A percentile compares a stretch with the other conserved stretches of the same genome.
These are phyloP conservation scores for Heterohyrax brucei DNA, from an alignment of 2,797 vertebrate species.

Conservation along the genomic window DNA sequence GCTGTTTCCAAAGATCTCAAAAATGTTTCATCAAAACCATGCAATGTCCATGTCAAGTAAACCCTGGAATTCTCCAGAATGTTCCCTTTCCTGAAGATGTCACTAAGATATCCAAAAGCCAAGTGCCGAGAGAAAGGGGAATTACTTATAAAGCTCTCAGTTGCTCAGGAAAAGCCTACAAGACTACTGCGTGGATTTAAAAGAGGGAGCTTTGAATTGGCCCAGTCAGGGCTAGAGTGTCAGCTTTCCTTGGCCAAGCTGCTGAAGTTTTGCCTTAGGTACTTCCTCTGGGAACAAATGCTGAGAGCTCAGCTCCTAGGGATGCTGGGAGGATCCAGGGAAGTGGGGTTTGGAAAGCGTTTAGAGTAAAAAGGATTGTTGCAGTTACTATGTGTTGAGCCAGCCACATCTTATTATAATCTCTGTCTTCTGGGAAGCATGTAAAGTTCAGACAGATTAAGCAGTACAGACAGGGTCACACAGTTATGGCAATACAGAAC, in stretches of 20 bases:
- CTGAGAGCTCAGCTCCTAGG: background rate
- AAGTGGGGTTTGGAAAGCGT: background rate
- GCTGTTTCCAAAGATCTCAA: background rate
- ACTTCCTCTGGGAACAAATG: fast-evolving
- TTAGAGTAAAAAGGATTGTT: background rate
- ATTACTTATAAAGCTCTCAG: no score
- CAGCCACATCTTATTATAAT: background rate
- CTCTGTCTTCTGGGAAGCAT: background rate
- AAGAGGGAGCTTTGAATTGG: background rate
- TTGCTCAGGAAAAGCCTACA: background rate
- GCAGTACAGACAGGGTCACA: background rate
- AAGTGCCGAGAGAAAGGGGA: background rate
- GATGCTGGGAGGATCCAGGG: background rate
- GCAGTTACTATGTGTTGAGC: background rate
- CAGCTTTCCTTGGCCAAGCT: background rate
- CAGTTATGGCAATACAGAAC: background rate
- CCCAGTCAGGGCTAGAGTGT: background rate
- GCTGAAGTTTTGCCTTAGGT: background rate
- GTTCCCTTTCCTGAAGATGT: background rate
- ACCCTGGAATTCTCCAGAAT: background rate
- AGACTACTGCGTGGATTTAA: background rate
- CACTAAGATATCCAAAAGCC: background rate
- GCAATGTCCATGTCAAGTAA: background rate
- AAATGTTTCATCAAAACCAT: background rate
- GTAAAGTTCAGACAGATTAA: no score